Evolutionary conservation across 2,888 invertebrate genomes (phyloP).

Genomic region (Colletes collaris): DNA sequence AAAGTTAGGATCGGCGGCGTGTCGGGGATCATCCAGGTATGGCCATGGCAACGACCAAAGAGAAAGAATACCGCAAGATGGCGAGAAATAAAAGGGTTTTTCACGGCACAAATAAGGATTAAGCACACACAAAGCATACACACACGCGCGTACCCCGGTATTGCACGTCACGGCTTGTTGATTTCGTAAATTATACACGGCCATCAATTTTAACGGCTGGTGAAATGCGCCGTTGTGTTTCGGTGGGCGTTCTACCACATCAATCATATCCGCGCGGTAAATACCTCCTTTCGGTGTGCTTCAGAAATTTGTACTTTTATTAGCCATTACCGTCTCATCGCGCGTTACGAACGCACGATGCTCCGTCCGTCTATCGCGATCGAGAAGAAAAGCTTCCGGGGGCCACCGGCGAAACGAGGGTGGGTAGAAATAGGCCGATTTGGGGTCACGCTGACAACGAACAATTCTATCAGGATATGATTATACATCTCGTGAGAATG

Average conservation of each 20-base stretch:
- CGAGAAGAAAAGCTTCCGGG: no score
- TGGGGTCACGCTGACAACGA: no score
- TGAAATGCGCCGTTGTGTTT: constrained; percentile 76
- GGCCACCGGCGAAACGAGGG: not conserved
- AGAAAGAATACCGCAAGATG: constrained; percentile 44
- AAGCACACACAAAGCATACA: constrained; percentile 66
- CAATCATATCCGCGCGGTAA: constrained; percentile 76
- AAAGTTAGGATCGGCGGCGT: constrained; percentile 5
- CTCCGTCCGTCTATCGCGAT: not conserved
- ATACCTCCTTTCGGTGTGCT: constrained; percentile 73
- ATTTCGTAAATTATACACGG: constrained; percentile 80
- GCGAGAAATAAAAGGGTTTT: constrained; percentile 73
- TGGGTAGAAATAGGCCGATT: no score
- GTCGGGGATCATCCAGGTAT: not conserved
- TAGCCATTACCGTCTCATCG: constrained; percentile 60
- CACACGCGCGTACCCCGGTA: constrained; percentile 58
- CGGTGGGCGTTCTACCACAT: constrained; percentile 78
- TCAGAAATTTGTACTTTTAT: constrained; percentile 73
- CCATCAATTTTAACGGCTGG: constrained; percentile 77
- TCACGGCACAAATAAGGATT: constrained; percentile 70
- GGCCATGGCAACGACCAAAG: constrained; percentile 38
- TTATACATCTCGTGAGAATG: no score
- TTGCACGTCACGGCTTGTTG: constrained; percentile 79
- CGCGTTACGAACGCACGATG: constrained; percentile 14
- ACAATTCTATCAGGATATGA: no score